Evolutionary conservation across 2,888 invertebrate species (phyloP).

Genomic region (Cheilosia scutellata): DNA sequence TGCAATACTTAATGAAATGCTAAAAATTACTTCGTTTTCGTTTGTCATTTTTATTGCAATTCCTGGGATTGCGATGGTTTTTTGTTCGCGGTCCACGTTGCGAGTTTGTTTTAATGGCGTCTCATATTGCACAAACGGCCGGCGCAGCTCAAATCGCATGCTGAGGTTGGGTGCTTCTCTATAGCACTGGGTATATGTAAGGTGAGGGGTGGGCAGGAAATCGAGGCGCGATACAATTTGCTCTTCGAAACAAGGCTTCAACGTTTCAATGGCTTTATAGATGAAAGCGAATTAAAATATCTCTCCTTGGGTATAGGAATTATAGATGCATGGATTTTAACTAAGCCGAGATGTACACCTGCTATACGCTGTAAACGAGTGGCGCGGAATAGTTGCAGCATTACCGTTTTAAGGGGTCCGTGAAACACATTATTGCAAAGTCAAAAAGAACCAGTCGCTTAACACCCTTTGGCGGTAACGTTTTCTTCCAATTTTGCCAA

Average conservation of each 20-base stretch:
- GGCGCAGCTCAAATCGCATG: background rate
- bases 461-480: no score
- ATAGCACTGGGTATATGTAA: background rate
- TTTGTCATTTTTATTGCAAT: conserved; percentile 76
- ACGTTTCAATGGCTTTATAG: background rate
- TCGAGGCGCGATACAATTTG: conserved; percentile 54
- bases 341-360: no score
- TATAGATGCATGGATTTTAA: background rate
- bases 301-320: background rate
- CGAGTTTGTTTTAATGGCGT: conserved; percentile 66
- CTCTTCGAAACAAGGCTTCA: background rate
- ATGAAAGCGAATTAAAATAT: conserved; percentile 37
- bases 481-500: no score
- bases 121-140: conserved; percentile 71
- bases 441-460: no score
- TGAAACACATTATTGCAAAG: no score
- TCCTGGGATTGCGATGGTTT: conserved; percentile 72
- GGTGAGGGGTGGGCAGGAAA: conserved; percentile 42
- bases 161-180: conserved; percentile 32
- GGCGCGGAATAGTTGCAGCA: no score
- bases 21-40: conserved; percentile 76
- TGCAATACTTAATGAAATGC: conserved; percentile 76
- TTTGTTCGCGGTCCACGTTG: conserved; percentile 34
- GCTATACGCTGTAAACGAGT: no score
- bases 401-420: no score